Base-by-base conservation (phyloP, 2,113 vertebrate genomes). In the Corythornis cristatus region DNA sequence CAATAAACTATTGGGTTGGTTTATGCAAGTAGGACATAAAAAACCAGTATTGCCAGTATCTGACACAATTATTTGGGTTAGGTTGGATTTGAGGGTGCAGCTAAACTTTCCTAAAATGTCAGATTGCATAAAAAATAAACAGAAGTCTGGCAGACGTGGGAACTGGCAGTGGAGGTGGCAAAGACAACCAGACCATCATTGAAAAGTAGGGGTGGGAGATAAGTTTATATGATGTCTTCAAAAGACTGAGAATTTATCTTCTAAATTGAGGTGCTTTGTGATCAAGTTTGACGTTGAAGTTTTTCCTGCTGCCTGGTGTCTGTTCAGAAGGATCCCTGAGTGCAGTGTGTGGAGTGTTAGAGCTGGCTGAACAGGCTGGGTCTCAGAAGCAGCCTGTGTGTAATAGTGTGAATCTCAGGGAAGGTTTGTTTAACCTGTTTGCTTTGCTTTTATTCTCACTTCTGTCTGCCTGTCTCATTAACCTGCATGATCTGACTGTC, bases 321-420 rank as follows among this genome's bases (percentile, higher is more conserved):
- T 58, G 75, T 17, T 62, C 33, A 15, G 51, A 26, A 42, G 23
- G 33, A 70, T 19, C 18, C 21, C 29, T 43, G 54, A 4, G 28
- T 31, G 9, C 37, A 15, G 31, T 0, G 18, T 42, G 11, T 0
- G 0, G 33, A 31, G 14, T 1, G 4, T 3, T 40, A 28, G 68
- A 58, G 56, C 18, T 73, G 84, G 18, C 51, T 64, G 60, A 73
- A 35, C 31, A 21, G 37, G 48, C 8, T 29, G 46, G 31, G 12
- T 40, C 26, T 25, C 67, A 31, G 84, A 29, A 74, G 9, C 72
- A 65, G 64, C 4, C 29, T n/a, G 6, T n/a, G 31, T 33, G 35
- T 4, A 53, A 20, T 4, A 19, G 40, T 20, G 16, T 25, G 28
- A 40, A 23, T 74, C 54, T 23, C 3, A 0, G 20, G 1, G 45